A percentile compares a stretch with the other conserved stretches of the same genome.
Evolutionary conservation across 2,888 invertebrate species (phyloP).

Genomic region (Limnephilus lunatus): DNA sequence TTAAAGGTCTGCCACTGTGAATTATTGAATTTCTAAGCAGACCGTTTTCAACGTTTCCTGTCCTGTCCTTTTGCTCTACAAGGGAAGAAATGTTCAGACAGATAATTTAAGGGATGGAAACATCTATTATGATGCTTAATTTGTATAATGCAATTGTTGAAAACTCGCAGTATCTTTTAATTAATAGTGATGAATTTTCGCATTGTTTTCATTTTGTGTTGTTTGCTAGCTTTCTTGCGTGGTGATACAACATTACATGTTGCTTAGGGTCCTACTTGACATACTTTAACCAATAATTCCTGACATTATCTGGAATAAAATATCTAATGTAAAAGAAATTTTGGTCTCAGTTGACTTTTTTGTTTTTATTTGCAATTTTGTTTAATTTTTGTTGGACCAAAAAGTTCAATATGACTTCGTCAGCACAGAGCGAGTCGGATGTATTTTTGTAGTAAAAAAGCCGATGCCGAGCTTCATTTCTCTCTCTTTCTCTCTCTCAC

Average conservation of each 20-base stretch:
- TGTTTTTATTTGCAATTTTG: too few relatives aligned
- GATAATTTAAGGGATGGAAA: not conserved
- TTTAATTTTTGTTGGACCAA: too few relatives aligned
- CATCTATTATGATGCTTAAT: not conserved
- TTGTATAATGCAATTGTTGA: not conserved
- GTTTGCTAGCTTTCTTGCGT: not conserved
- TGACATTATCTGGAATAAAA: too few relatives aligned
- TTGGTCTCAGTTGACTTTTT: too few relatives aligned
- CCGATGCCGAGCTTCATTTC: too few relatives aligned
- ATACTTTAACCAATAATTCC: too few relatives aligned
- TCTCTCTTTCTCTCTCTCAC: too few relatives aligned
- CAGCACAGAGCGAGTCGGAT: too few relatives aligned
- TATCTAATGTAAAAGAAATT: too few relatives aligned
- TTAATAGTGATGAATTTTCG: not conserved
- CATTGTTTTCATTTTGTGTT: not conserved
- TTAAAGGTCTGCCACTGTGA: slow-evolving; percentile 24
- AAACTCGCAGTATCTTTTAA: not conserved
- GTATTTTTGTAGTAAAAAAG: too few relatives aligned
- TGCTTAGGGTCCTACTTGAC: too few relatives aligned
- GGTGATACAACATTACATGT: not conserved
- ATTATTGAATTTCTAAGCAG: slow-evolving; percentile 23
- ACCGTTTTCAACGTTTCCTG: not conserved
- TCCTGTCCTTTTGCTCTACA: not conserved
- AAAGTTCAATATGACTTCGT: too few relatives aligned
- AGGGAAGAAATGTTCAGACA: not conserved